Percentiles rank a stretch among this genome's conserved stretches.
These are phyloP conservation scores for Sebastes paucispinis DNA, from an alignment of 2,797 vertebrate species.

Conservation along the genomic window DNA sequence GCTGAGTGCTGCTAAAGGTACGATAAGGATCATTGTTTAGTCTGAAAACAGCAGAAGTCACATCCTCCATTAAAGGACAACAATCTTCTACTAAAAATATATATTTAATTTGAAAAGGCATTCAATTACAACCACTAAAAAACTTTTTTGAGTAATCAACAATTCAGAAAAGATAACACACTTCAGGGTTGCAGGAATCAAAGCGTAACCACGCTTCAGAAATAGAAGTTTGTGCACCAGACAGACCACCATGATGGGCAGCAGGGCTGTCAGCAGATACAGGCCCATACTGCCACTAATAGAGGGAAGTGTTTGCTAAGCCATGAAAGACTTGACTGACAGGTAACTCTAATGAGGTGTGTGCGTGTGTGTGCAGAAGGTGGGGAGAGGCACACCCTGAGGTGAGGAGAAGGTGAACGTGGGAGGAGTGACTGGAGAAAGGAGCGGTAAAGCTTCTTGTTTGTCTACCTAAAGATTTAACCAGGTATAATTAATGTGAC, in stretches of 20 bases:
- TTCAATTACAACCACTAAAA: neutral
- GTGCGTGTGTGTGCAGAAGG: slow-evolving; percentile 6
- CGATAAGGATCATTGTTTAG: slow-evolving; percentile 39
- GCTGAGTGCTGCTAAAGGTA: neutral
- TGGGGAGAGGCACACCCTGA: slow-evolving; percentile 51
- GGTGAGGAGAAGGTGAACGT: neutral
- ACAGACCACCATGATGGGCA: slow-evolving; percentile 39
- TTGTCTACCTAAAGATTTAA: neutral
- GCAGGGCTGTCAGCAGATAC: slow-evolving; percentile 54
- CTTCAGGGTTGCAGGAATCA: neutral
- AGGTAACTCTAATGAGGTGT: slow-evolving; percentile 68
- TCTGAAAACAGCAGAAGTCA: slow-evolving; percentile 4
- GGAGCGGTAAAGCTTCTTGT: neutral
- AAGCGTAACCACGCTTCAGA: neutral
- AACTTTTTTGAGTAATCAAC: neutral
- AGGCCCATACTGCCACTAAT: slow-evolving; percentile 40
- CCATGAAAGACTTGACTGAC: slow-evolving; percentile 69
- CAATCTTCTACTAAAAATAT: neutral
- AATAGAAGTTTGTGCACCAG: neutral
- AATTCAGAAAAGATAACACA: neutral
- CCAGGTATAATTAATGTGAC: neutral
- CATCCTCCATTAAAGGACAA: neutral
- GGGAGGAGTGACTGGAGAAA: neutral
- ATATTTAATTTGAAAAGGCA: neutral
- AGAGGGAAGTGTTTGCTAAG: slow-evolving; percentile 65